Conservation (phyloP, 2,888 invertebrate species). For the Zygogramma bicolorata region DNA sequence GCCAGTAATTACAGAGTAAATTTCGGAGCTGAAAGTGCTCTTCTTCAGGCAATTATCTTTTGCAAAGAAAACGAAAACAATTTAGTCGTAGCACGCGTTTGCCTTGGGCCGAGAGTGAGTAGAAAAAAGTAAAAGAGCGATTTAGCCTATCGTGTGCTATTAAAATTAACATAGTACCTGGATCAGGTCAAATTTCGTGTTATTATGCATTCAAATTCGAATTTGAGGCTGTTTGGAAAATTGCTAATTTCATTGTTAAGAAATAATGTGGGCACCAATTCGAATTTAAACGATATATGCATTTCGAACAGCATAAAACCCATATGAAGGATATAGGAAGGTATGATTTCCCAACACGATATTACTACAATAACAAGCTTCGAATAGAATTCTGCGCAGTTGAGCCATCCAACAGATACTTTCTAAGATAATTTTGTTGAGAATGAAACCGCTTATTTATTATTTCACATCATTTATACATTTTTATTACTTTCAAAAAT, state of each 20-base stretch:
- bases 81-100: slow-evolving; percentile 36
- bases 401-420: no score
- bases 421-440: no score
- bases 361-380: background rate
- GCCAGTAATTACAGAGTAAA: slow-evolving; percentile 17
- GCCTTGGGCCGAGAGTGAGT: slow-evolving; percentile 6
- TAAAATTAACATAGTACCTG: slow-evolving; percentile 18
- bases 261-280: background rate
- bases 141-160: slow-evolving; percentile 5
- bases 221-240: slow-evolving; percentile 1
- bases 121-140: background rate
- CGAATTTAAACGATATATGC: background rate
- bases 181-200: background rate
- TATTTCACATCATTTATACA: no score
- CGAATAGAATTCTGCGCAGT: no score
- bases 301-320: no score
- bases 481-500: no score
- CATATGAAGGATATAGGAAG: no score
- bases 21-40: slow-evolving; percentile 21
- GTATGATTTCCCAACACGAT: no score
- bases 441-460: no score
- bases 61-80: slow-evolving; percentile 36
- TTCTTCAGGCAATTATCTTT: slow-evolving; percentile 29
- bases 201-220: slow-evolving; percentile 22
- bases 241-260: background rate